Evolutionary conservation across 2,888 invertebrate genomes (phyloP).

Genomic region (Orchestes rusci): DNA sequence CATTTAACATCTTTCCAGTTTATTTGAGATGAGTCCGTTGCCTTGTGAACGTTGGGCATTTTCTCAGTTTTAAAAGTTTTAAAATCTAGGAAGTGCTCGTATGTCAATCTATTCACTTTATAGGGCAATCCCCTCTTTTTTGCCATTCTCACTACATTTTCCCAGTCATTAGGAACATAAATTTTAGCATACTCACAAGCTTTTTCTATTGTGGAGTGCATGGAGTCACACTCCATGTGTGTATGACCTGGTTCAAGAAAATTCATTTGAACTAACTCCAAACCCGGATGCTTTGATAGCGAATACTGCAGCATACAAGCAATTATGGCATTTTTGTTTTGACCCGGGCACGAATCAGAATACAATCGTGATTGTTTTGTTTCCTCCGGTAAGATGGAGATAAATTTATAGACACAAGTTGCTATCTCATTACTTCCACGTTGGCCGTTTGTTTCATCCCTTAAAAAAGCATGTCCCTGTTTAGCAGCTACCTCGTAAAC

Average conservation of each 20-base stretch:
- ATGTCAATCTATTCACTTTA: conserved; percentile 2
- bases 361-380: conserved; percentile 1
- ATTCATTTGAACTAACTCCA: conserved; percentile 2
- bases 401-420: conserved; percentile 1
- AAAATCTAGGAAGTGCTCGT: neutral
- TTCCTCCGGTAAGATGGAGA: neutral
- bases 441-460: conserved; percentile 5
- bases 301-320: conserved; percentile 3
- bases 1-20: conserved; percentile 1
- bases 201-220: neutral
- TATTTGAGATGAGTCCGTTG: neutral
- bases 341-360: conserved; percentile 1
- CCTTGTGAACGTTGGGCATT: conserved; percentile 1
- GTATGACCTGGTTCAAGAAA: conserved; percentile 1
- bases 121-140: neutral
- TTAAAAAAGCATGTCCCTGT: conserved; percentile 3
- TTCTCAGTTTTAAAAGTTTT: neutral
- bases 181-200: too few species aligned
- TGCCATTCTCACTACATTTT: neutral
- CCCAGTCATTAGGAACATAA: conserved; percentile 1
- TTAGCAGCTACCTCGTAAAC: conserved; percentile 2
- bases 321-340: conserved; percentile 1
- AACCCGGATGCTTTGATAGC: neutral
- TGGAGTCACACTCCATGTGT: too few species aligned
- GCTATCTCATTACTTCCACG: conserved; percentile 5